These are phyloP conservation scores for Calephelis nemesis DNA, from an alignment of 1,140 invertebrate genomes.

Conservation along the genomic window DNA sequence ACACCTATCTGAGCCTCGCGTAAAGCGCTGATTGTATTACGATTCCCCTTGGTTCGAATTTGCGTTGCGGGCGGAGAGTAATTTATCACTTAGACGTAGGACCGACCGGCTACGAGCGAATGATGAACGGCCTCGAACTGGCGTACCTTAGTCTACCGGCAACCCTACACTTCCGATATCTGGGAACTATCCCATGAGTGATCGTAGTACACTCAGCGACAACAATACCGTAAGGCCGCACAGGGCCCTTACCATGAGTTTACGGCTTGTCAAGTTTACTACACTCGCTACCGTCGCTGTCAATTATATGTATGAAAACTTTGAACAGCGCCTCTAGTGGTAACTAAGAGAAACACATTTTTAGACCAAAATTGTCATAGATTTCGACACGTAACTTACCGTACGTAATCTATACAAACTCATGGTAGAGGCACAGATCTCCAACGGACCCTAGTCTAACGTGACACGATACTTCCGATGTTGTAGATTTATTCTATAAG, in stretches of 20 bases:
- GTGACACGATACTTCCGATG: neutral
- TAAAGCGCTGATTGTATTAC: conserved; percentile 61
- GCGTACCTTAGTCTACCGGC: conserved; percentile 36
- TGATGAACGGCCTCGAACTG: conserved; percentile 51
- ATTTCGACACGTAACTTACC: too few relatives aligned
- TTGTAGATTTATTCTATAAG: too few relatives aligned
- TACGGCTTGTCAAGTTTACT: neutral
- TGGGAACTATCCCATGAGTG: neutral
- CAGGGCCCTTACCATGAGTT: too few relatives aligned
- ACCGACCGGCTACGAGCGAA: conserved; percentile 46
- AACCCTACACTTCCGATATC: conserved; percentile 41
- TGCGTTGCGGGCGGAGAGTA: conserved; percentile 60
- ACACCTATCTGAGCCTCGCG: conserved; percentile 66
- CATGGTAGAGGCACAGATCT: too few relatives aligned
- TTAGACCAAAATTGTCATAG: too few relatives aligned
- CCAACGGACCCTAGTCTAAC: too few relatives aligned
- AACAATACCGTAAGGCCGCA: neutral
- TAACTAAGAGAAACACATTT: too few relatives aligned
- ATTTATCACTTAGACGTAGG: conserved; percentile 74
- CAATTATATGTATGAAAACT: too few relatives aligned
- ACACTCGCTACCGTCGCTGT: too few relatives aligned
- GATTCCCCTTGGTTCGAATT: conserved; percentile 64
- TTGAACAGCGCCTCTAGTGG: too few relatives aligned
- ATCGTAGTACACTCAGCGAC: conserved; percentile 4
- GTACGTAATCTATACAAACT: too few relatives aligned